phyloP scores from a whole-genome alignment of 37 sponge, comb jelly and placozoan species.

The Petrosia ficiformis region DNA sequence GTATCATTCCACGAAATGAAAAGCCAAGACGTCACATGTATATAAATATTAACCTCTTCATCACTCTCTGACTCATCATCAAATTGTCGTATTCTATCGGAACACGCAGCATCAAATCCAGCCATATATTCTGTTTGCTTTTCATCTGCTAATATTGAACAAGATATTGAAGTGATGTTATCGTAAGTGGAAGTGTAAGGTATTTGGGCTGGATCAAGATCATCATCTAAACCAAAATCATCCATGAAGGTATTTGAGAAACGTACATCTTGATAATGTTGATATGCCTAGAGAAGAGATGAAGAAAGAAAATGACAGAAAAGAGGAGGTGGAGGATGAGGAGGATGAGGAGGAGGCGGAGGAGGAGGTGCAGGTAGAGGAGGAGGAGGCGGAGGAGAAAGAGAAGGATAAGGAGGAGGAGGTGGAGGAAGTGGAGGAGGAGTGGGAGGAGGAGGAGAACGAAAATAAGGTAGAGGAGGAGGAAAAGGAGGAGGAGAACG shows the following conservation, averaged over 20 bases:
- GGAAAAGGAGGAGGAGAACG: too few species aligned
- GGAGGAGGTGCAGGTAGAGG: background rate
- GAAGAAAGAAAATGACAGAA: background rate
- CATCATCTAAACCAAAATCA: constrained; percentile 68
- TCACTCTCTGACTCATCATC: constrained; percentile 44
- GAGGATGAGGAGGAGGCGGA: too few species aligned
- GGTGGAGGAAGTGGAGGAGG: too few species aligned
- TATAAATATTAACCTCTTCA: constrained; percentile 16
- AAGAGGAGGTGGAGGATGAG: too few species aligned
- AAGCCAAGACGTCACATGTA: too few species aligned
- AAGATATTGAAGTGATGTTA: constrained; percentile 27
- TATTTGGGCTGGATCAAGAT: constrained; percentile 25
- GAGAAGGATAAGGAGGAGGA: too few species aligned
- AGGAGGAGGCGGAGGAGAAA: too few species aligned
- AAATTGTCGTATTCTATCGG: constrained; percentile 68
- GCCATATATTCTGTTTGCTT: constrained; percentile 26
- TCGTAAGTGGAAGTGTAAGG: constrained; percentile 37
- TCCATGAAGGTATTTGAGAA: constrained; percentile 47
- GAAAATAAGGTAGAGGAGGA: too few species aligned
- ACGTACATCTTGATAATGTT: constrained; percentile 58
- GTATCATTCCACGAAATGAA: too few species aligned
- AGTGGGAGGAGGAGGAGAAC: too few species aligned
- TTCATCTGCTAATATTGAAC: constrained; percentile 44
- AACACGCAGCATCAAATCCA: constrained; percentile 58
- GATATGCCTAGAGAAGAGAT: constrained; percentile 32